These are phyloP conservation scores for Drosophila heteroneura DNA, from an alignment of 2,888 invertebrate species.

Conservation along the genomic window DNA sequence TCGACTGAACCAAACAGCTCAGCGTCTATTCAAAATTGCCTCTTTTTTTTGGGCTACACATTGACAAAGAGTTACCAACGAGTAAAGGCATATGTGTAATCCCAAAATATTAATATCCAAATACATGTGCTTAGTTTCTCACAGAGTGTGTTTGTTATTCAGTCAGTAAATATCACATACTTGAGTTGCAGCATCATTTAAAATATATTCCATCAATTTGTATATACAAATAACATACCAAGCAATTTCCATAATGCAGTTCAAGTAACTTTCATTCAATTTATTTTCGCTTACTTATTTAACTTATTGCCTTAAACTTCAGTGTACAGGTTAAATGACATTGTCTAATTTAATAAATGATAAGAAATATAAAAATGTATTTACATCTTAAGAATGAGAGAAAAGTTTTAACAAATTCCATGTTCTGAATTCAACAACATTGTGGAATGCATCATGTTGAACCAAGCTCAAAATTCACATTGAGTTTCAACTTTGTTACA, in stretches of 20 bases:
- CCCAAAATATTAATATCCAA: background rate
- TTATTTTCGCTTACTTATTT: background rate
- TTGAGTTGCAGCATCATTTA: background rate
- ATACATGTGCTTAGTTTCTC: background rate
- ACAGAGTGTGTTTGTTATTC: background rate
- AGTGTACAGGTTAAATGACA: background rate
- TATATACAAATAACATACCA: background rate
- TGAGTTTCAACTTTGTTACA: background rate
- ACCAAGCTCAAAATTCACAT: background rate
- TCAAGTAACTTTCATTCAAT: background rate
- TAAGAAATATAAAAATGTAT: background rate
- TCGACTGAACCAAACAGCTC: conserved; percentile 27
- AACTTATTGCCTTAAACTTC: background rate
- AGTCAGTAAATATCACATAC: background rate
- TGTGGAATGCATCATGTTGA: background rate
- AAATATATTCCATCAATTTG: background rate
- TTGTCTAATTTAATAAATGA: background rate
- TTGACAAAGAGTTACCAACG: background rate
- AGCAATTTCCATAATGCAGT: background rate
- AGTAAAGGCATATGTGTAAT: background rate
- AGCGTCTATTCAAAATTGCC: conserved; percentile 22
- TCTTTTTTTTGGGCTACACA: background rate
- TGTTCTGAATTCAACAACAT: background rate
- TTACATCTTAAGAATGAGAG: too few species aligned
- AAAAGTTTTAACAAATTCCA: background rate